Conservation (phyloP, 2,888 invertebrate genomes). For the Eupsilia transversa region DNA sequence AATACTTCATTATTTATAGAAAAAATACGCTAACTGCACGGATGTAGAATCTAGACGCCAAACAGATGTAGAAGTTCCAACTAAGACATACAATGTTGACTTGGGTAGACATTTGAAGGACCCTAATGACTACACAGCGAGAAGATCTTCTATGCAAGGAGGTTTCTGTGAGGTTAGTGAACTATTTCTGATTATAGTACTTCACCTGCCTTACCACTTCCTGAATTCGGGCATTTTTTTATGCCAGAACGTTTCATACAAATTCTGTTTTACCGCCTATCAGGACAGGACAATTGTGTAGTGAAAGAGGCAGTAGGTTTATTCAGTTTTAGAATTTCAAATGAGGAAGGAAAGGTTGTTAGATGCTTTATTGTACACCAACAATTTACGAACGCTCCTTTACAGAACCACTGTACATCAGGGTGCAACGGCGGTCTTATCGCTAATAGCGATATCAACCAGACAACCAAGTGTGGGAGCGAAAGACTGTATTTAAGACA, state of each 20-base stretch:
- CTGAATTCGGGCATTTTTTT: background rate
- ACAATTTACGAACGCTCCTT: background rate
- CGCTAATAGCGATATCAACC: background rate
- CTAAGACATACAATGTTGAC: constrained; percentile 75
- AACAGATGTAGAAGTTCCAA: constrained; percentile 53
- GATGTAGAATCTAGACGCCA: constrained; percentile 80
- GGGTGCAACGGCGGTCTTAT: background rate
- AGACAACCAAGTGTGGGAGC: background rate
- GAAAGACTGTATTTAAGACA: background rate
- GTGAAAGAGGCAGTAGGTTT: background rate
- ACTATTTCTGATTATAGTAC: background rate
- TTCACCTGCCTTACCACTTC: too few species aligned
- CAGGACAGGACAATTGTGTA: background rate
- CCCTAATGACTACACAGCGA: constrained; percentile 84
- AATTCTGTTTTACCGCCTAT: background rate
- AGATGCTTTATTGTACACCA: background rate
- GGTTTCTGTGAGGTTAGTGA: constrained; percentile 86
- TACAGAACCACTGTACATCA: background rate
- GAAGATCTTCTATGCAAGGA: constrained; percentile 79
- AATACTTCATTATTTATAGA: constrained; percentile 69
- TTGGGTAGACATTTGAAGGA: constrained; percentile 83
- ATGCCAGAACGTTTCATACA: background rate
- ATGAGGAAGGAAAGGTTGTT: background rate
- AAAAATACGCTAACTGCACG: constrained; percentile 87
- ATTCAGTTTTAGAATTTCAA: background rate